Conservation (phyloP, 1,140 invertebrate species). For the Ooceraea biroi region DNA sequence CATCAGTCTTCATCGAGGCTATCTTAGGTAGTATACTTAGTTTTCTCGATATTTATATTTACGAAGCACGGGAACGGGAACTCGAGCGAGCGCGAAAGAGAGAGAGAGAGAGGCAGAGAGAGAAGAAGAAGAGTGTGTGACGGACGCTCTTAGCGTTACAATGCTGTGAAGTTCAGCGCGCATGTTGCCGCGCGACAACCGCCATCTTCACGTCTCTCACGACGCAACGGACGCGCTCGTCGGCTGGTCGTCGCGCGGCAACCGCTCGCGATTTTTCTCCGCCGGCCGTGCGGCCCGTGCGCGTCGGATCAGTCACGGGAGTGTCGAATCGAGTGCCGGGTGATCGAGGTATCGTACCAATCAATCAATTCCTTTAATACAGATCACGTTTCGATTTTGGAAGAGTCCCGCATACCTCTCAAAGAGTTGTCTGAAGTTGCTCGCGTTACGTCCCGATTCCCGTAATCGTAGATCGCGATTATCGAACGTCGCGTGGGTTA, state of each 20-base stretch:
- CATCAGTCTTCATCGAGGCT: slow-evolving; percentile 20
- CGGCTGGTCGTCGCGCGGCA: slow-evolving; percentile 7
- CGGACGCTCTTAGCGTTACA: background rate
- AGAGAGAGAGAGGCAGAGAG: too few species aligned
- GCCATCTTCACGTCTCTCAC: slow-evolving; percentile 23
- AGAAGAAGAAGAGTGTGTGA: background rate
- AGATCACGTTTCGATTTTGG: too few species aligned
- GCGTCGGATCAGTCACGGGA: background rate
- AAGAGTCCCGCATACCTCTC: too few species aligned
- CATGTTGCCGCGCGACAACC: slow-evolving; percentile 25
- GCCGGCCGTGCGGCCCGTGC: background rate
- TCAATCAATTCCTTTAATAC: background rate
- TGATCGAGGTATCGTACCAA: background rate
- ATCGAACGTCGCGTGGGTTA: too few species aligned
- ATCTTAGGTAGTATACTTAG: slow-evolving; percentile 38
- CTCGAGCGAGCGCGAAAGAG: too few species aligned
- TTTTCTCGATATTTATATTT: slow-evolving; percentile 52
- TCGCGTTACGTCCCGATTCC: background rate
- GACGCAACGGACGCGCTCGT: background rate
- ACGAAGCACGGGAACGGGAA: background rate
- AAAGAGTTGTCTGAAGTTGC: too few species aligned
- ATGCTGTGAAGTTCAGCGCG: slow-evolving; percentile 43
- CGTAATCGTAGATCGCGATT: too few species aligned
- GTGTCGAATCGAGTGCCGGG: background rate
- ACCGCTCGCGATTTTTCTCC: background rate